These are phyloP conservation scores for Recurvirostra avosetta DNA, from an alignment of 2,113 vertebrate species.

Conservation along the genomic window DNA sequence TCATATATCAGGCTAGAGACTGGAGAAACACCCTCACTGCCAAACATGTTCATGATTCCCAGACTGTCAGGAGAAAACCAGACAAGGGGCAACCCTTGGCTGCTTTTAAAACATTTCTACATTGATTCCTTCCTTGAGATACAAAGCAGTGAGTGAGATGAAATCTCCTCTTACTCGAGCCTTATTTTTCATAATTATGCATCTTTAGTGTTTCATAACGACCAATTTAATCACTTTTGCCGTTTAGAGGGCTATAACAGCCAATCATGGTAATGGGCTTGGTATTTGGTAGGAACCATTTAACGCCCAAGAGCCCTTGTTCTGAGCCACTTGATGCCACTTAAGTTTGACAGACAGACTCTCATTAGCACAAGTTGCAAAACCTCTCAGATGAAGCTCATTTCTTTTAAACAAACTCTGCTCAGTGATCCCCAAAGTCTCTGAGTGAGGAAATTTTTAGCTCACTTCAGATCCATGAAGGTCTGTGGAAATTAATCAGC, in stretches of 20 bases:
- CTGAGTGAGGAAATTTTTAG: slow-evolving; percentile 37
- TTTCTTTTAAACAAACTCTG: slow-evolving; percentile 76
- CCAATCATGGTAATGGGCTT: slow-evolving; percentile 81
- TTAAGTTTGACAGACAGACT: slow-evolving; percentile 81
- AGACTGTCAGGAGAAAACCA: slow-evolving; percentile 14
- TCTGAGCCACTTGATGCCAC: slow-evolving; percentile 78
- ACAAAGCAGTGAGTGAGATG: slow-evolving; percentile 67
- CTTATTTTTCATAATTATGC: slow-evolving; percentile 82
- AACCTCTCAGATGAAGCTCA: slow-evolving; percentile 71
- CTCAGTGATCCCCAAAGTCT: slow-evolving; percentile 65
- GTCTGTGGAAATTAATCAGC: slow-evolving; percentile 34
- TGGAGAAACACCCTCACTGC: neutral
- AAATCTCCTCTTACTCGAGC: slow-evolving; percentile 70
- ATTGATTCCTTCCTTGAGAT: slow-evolving; percentile 68
- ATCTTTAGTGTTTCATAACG: slow-evolving; percentile 77
- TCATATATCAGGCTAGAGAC: neutral
- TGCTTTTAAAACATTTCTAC: slow-evolving; percentile 62
- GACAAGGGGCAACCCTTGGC: slow-evolving; percentile 3
- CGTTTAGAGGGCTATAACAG: slow-evolving; percentile 78
- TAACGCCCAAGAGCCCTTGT: slow-evolving; percentile 78
- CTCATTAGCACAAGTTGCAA: slow-evolving; percentile 75
- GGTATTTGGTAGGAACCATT: slow-evolving; percentile 81
- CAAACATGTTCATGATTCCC: neutral
- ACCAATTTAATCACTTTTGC: slow-evolving; percentile 82
- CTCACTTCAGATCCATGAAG: slow-evolving; percentile 8